phyloP scores from a whole-genome alignment of 2,113 vertebrate species.

The Trichomycterus rosablanca region DNA sequence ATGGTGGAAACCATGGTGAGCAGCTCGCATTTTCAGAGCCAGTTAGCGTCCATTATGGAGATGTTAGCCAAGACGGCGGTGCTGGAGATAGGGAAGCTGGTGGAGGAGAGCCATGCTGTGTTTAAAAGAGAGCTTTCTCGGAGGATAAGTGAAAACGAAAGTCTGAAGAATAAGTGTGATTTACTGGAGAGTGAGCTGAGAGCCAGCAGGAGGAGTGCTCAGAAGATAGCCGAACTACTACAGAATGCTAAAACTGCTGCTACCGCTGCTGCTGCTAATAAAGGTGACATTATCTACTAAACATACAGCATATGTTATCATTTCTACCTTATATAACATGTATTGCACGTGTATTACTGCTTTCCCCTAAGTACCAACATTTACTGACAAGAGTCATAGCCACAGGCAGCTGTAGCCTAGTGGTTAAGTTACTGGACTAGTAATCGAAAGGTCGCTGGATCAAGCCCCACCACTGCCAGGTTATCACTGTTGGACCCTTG shows the following conservation, averaged over 20 bases:
- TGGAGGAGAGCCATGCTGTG: slow-evolving; percentile 64
- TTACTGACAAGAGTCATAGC: too few species aligned
- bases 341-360: too few species aligned
- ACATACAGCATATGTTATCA: too few species aligned
- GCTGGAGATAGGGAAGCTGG: slow-evolving; percentile 64
- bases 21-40: slow-evolving; percentile 56
- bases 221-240: not conserved
- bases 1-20: slow-evolving; percentile 41
- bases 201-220: slow-evolving; percentile 52
- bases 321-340: too few species aligned
- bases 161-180: slow-evolving; percentile 64
- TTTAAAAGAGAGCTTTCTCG: slow-evolving; percentile 66
- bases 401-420: too few species aligned
- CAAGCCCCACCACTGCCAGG: too few species aligned
- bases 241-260: not conserved
- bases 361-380: too few species aligned
- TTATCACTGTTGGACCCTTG: too few species aligned
- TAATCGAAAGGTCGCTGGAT: too few species aligned
- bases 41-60: slow-evolving; percentile 63
- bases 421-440: too few species aligned
- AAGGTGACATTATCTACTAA: too few species aligned
- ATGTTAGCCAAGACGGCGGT: slow-evolving; percentile 64
- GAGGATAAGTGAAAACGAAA: slow-evolving; percentile 66
- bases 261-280: not conserved
- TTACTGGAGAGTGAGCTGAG: slow-evolving; percentile 67